Evolutionary conservation across 1,140 invertebrate species (phyloP), one percentile per base, ranked within the genome.

Genomic region (Nebria ingens): DNA sequence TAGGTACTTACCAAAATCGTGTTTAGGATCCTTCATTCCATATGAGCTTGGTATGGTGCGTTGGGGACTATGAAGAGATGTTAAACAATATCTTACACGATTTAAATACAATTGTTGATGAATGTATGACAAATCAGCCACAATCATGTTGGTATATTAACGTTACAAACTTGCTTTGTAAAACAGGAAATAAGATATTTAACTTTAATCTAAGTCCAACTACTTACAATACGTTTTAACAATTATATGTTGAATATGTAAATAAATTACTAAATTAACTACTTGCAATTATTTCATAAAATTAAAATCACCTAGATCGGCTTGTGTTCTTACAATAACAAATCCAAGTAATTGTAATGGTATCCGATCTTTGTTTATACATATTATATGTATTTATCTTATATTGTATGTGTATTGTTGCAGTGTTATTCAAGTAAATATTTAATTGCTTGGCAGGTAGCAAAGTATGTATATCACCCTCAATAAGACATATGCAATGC

Each of bases 1-100:
- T n/a, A n/a, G n/a, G n/a, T n/a, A n/a, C n/a, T n/a, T n/a, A n/a
- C n/a, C n/a, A n/a, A n/a, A n/a, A n/a, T n/a, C n/a, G n/a, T 70
- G 73, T 73, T n/a, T 61, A 86, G 84, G 73, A 84, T 64, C 79
- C 81, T 50, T 85, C 82, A 6, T 84, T 82, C 70, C 85, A 87
- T 60, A 74, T 85, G 56, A 86, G 84, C 65, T 73, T 86, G 54
- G 67, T 79, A 3, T 86, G 84, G 81, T 74, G 74, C 49, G 67
- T 81, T 58, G 84, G 82, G 6, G 75, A 86, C 68, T 66, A 76
- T 55, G 69, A 72, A 59, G 61, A 70, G 6, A 66, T 72, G 57
- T 64, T 84, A 22, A 67, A 71, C 56, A 23, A 60, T 21, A n/a
- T 72, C 49, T 55, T 78, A 51, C 64, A 72, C 9, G 56, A 65